Conservation (phyloP, 2,888 invertebrate species). For the Eubasilissa splendida region DNA sequence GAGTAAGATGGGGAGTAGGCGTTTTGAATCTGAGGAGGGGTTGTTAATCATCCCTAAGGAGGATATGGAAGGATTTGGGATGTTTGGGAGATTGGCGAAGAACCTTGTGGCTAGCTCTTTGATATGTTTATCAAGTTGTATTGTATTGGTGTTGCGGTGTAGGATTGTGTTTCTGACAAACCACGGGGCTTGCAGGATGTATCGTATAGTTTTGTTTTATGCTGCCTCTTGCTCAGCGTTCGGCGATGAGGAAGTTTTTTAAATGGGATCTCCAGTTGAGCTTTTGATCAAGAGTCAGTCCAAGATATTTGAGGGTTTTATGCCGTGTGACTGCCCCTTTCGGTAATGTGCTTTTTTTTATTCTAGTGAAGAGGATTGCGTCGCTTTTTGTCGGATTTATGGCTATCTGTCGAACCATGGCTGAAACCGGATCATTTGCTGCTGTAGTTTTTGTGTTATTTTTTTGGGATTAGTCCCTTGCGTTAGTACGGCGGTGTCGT, state of each 20-base stretch:
- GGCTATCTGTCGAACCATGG: slow-evolving; percentile 14
- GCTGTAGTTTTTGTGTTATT: background rate
- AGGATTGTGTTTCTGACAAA: too few relatives aligned
- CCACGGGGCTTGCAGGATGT: background rate
- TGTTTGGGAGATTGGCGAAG: too few relatives aligned
- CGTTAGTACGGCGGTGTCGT: background rate
- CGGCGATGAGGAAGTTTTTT: too few relatives aligned
- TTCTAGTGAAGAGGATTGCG: background rate
- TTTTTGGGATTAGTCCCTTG: background rate
- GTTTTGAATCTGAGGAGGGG: too few relatives aligned
- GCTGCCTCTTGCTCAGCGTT: too few relatives aligned
- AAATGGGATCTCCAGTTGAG: background rate
- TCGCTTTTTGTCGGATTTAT: slow-evolving; percentile 20
- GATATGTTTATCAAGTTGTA: too few relatives aligned
- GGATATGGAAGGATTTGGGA: too few relatives aligned
- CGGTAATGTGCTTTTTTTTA: slow-evolving; percentile 2
- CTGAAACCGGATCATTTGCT: background rate
- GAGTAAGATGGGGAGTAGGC: too few relatives aligned
- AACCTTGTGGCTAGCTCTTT: too few relatives aligned
- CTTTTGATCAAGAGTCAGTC: background rate
- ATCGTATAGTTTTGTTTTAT: background rate
- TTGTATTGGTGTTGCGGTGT: too few relatives aligned
- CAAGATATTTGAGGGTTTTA: slow-evolving; percentile 12
- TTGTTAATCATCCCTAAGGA: too few relatives aligned
- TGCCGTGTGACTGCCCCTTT: background rate